Base-by-base conservation (phyloP, 2,113 vertebrate genomes). In the Triplophysa rosa region DNA sequence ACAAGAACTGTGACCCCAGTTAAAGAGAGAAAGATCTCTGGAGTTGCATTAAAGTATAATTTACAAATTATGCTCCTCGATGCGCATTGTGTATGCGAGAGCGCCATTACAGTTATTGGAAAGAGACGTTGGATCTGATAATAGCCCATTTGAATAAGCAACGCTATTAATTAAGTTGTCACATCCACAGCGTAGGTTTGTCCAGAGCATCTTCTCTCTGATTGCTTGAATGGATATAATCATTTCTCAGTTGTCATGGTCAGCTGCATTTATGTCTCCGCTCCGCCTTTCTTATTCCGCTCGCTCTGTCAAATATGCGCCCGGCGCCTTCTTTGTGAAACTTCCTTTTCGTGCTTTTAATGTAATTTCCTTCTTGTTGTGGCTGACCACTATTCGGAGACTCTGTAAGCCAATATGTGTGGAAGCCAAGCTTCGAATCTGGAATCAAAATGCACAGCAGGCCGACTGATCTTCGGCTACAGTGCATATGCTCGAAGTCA, bases 141-240 rank as follows among this genome's bases (percentile, higher is more conserved):
- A 65, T 54, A 33, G 47, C 45, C 33, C 1, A 13, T 24, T 65
- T 77, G 62, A 77, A 65, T 21, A 77, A 47, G 74, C 62, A 64
- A 3, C 29, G 24, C 62, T 77, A 54, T 65, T 64, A 77, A 65
- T 64, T 64, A 77, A 65, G 61, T 63, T 76, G 73, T 77, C 74
- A 65, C 19, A 77, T 77, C 45, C 42, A 54, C 42, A 77, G 45
- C 7, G 72, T 64, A 59, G 24, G 72, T 75, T 75, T 61, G 56
- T 61, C 70, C 69, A 2, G 47, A 47, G 59, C 40, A 47, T 63
- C 71, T 47, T 74, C 71, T 47, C 58, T 74, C 16, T 26, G 59
- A 63, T 63, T 74, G 72, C 72, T n/a, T 63, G 59, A 74, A 63
- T 74, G 72, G 59, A 29, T 63, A 47, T 74, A 47, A 74, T 74